Evolutionary conservation across 2,797 vertebrate genomes (phyloP).

Genomic region (Discoglossus pictus): DNA sequence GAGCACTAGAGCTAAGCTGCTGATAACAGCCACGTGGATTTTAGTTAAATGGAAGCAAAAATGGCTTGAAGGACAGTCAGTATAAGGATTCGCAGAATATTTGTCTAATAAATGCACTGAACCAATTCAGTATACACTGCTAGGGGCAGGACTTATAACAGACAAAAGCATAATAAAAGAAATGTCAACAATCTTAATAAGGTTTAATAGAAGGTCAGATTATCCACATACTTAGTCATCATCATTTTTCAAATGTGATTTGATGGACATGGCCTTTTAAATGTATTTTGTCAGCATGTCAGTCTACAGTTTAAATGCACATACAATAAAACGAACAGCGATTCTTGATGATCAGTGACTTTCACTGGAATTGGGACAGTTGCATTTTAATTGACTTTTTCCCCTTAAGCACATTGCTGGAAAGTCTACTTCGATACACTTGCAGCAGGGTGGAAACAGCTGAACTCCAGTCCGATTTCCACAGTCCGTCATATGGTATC

Average conservation of each 20-base stretch:
- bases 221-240: slow-evolving; percentile 49
- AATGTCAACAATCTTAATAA: slow-evolving; percentile 49
- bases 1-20: not conserved
- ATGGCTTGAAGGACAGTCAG: slow-evolving; percentile 15
- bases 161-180: slow-evolving; percentile 50
- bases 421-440: slow-evolving; percentile 59
- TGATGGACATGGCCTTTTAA: slow-evolving; percentile 43
- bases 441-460: slow-evolving; percentile 61
- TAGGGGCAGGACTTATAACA: slow-evolving; percentile 45
- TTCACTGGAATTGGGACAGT: slow-evolving; percentile 65
- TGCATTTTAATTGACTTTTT: slow-evolving; percentile 69
- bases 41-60: slow-evolving; percentile 2
- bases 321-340: slow-evolving; percentile 54
- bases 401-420: slow-evolving; percentile 59
- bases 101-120: slow-evolving; percentile 44
- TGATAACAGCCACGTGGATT: slow-evolving; percentile 4
- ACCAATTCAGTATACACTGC: slow-evolving; percentile 46
- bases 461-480: slow-evolving; percentile 63
- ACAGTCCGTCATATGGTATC: slow-evolving; percentile 66
- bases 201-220: slow-evolving; percentile 45
- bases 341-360: slow-evolving; percentile 63
- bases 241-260: slow-evolving; percentile 38
- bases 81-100: slow-evolving; percentile 4
- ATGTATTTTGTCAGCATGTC: slow-evolving; percentile 45
- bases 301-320: slow-evolving; percentile 28